Evolutionary conservation across 2,113 vertebrate species (phyloP).

Genomic region (Trematocara variabile): DNA sequence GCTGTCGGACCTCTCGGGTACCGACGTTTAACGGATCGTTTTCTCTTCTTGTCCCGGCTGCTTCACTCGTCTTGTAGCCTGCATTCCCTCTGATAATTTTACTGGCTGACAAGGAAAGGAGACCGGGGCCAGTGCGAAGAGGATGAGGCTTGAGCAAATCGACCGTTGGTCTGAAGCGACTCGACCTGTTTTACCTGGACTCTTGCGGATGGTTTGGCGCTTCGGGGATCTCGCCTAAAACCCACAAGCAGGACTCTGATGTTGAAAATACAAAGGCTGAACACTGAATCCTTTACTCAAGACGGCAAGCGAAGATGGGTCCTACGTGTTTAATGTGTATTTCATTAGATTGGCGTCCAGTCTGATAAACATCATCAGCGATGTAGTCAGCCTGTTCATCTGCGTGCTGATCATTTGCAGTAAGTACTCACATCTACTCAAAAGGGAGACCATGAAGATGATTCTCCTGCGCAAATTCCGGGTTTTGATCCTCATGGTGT

Average conservation of each 20-base stretch:
- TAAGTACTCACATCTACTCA: slow-evolving; percentile 68
- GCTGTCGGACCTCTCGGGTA: slow-evolving; percentile 16
- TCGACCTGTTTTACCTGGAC: slow-evolving; percentile 60
- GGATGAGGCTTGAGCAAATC: slow-evolving; percentile 54
- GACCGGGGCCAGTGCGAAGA: not conserved
- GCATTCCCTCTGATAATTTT: not conserved
- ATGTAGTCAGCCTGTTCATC: slow-evolving; percentile 77
- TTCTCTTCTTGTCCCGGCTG: not conserved
- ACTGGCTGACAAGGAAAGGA: not conserved
- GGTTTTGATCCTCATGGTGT: slow-evolving; percentile 87
- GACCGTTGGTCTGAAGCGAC: slow-evolving; percentile 34
- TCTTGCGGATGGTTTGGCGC: slow-evolving; percentile 38
- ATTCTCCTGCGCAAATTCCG: slow-evolving; percentile 90
- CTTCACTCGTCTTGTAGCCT: not conserved
- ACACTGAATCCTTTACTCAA: slow-evolving; percentile 71
- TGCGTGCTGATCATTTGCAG: slow-evolving; percentile 73
- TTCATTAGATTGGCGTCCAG: slow-evolving; percentile 72
- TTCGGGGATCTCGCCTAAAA: slow-evolving; percentile 13
- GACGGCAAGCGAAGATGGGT: slow-evolving; percentile 73
- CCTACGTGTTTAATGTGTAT: slow-evolving; percentile 67
- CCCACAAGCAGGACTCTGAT: slow-evolving; percentile 9
- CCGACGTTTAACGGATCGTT: not conserved
- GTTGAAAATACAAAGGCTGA: slow-evolving; percentile 43
- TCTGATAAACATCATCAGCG: slow-evolving; percentile 73
- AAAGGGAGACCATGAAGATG: slow-evolving; percentile 82